Evolutionary conservation across 2,888 invertebrate genomes (phyloP).

Genomic region (Galeopsomyia nigrocyanea): DNA sequence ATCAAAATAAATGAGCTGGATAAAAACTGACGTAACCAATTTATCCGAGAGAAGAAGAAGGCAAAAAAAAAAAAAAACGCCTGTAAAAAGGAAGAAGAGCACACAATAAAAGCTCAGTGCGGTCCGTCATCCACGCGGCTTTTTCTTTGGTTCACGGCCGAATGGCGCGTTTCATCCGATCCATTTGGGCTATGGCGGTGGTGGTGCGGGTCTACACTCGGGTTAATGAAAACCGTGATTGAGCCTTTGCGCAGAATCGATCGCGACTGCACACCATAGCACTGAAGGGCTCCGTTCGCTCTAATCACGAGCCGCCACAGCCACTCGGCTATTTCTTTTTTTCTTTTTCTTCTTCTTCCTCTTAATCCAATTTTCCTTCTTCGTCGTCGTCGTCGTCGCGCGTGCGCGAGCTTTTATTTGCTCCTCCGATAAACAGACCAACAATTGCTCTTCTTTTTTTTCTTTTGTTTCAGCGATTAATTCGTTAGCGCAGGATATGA

Average conservation of each 20-base stretch:
- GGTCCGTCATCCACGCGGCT: neutral
- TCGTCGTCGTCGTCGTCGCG: neutral
- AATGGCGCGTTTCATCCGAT: conserved; percentile 31
- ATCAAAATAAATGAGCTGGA: too few species aligned
- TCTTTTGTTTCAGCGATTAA: conserved; percentile 12
- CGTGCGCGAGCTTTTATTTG: neutral
- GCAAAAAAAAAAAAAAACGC: too few species aligned
- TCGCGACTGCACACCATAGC: neutral
- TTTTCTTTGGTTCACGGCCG: conserved; percentile 19
- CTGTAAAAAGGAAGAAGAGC: too few species aligned
- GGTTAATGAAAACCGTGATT: conserved; percentile 64
- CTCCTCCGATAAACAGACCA: neutral
- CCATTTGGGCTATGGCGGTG: conserved; percentile 32
- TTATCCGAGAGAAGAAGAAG: too few species aligned
- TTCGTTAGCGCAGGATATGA: conserved; percentile 34
- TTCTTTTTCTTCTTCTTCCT: conserved; percentile 39
- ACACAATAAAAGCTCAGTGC: too few species aligned
- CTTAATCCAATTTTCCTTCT: conserved; percentile 44
- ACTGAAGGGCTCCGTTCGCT: conserved; percentile 48
- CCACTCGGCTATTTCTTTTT: conserved; percentile 6
- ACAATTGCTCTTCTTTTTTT: conserved; percentile 2
- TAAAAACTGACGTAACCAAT: too few species aligned
- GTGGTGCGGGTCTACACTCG: conserved; percentile 36
- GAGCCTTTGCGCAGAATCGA: conserved; percentile 47
- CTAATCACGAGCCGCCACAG: conserved; percentile 55